Conservation (phyloP, 2,797 vertebrate genomes). For the Graptemys geographica region DNA sequence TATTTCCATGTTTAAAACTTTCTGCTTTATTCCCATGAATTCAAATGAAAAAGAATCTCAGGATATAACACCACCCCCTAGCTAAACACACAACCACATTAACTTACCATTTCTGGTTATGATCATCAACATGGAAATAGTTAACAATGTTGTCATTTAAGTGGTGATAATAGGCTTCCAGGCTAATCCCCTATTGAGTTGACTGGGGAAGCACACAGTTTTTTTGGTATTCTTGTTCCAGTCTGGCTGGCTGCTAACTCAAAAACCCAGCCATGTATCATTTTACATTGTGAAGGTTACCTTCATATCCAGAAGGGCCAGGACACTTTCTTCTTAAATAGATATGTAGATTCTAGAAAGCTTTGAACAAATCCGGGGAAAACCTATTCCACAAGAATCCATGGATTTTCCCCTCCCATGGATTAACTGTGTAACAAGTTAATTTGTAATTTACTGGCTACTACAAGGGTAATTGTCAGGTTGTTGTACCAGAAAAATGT, state of each 20-base stretch:
- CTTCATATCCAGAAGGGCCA: neutral
- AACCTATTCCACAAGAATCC: neutral
- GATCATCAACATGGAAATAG: neutral
- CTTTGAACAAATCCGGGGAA: neutral
- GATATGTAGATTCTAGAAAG: neutral
- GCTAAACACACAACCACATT: neutral
- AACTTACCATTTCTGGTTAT: neutral
- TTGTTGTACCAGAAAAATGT: constrained; percentile 13
- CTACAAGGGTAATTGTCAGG: constrained; percentile 35
- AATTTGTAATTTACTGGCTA: neutral
- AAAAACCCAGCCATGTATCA: constrained; percentile 27
- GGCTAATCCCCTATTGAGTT: constrained; percentile 5
- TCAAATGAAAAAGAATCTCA: neutral
- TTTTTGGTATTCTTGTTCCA: constrained; percentile 27
- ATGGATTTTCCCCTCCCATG: neutral
- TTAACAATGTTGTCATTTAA: constrained; percentile 8
- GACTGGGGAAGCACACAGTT: constrained; percentile 3
- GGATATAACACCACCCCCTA: neutral
- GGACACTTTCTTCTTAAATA: neutral
- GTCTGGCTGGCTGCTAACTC: constrained; percentile 24
- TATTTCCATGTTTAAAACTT: neutral
- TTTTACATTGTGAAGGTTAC: constrained; percentile 35
- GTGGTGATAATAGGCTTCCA: constrained; percentile 1
- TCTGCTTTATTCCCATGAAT: neutral
- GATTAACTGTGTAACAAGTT: neutral